Conservation (phyloP, 2,797 vertebrate species). For the Mastacembelus armatus region DNA sequence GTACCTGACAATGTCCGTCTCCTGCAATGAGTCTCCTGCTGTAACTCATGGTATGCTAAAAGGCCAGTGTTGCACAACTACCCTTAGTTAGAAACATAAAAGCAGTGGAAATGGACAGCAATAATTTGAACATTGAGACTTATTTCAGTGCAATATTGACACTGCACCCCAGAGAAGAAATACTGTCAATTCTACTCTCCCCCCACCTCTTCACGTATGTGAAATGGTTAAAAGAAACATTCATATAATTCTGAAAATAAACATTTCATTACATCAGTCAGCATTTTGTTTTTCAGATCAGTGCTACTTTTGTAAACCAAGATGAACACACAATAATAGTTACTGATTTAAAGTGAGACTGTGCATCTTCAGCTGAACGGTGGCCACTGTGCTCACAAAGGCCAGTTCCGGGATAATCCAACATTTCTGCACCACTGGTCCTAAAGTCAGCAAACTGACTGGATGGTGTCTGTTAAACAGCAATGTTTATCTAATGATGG, state of each 20-base stretch:
- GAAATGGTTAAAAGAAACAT: neutral
- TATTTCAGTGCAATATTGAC: slow-evolving; percentile 49
- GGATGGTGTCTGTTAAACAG: neutral
- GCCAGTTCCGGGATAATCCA: neutral
- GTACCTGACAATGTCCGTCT: slow-evolving; percentile 86
- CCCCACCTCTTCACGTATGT: no score
- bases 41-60: slow-evolving; percentile 93
- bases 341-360: slow-evolving; percentile 51
- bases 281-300: slow-evolving; percentile 9
- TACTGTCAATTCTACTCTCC: no score
- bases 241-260: neutral
- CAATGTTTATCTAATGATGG: neutral
- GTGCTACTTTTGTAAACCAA: slow-evolving; percentile 9
- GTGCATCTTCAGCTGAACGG: slow-evolving; percentile 14
- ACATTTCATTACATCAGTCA: neutral
- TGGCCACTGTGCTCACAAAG: neutral
- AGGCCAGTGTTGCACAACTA: slow-evolving; percentile 83
- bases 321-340: neutral
- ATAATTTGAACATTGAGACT: slow-evolving; percentile 21
- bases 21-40: slow-evolving; percentile 91
- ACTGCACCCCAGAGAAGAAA: slow-evolving; percentile 4
- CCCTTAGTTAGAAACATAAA: neutral
- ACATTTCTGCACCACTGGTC: neutral
- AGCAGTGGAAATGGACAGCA: neutral
- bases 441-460: neutral